Conservation (phyloP, 2,888 invertebrate genomes). For the Chrysina gloriosa region DNA sequence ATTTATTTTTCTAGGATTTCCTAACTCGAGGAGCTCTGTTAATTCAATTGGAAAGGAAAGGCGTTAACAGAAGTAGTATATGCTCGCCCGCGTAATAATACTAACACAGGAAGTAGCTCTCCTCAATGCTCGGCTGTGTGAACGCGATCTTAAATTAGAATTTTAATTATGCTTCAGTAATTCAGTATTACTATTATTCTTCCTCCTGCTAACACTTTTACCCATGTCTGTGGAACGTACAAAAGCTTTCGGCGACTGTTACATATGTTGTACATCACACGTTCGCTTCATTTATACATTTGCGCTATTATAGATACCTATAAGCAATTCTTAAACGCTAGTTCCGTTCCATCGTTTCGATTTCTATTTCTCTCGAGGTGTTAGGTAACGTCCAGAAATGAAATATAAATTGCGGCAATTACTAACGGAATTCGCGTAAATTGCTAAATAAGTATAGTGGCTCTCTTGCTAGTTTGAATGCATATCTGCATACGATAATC, state of each 20-base stretch:
- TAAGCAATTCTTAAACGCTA: neutral
- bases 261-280: too few species aligned
- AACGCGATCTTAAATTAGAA: slow-evolving; percentile 36
- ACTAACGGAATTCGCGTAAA: slow-evolving; percentile 21
- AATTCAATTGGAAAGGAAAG: slow-evolving; percentile 24
- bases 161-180: slow-evolving; percentile 28
- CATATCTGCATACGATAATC: slow-evolving; percentile 4
- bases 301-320: too few species aligned
- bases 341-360: slow-evolving; percentile 15
- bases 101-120: slow-evolving; percentile 28
- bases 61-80: slow-evolving; percentile 23
- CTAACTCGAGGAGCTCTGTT: neutral
- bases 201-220: neutral
- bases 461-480: neutral
- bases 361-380: slow-evolving; percentile 30
- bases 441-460: slow-evolving; percentile 2
- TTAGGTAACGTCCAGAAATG: slow-evolving; percentile 33
- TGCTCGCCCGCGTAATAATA: slow-evolving; percentile 14
- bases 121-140: neutral
- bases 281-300: too few species aligned
- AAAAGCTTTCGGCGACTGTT: neutral
- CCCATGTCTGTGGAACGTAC: neutral
- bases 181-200: slow-evolving; percentile 18
- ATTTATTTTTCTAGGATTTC: slow-evolving; percentile 31
- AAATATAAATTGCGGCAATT: slow-evolving; percentile 27